A percentile compares a stretch with the other conserved stretches of the same genome.
phyloP scores from a whole-genome alignment of 2,797 vertebrate genomes.

The Danio tinwini region DNA sequence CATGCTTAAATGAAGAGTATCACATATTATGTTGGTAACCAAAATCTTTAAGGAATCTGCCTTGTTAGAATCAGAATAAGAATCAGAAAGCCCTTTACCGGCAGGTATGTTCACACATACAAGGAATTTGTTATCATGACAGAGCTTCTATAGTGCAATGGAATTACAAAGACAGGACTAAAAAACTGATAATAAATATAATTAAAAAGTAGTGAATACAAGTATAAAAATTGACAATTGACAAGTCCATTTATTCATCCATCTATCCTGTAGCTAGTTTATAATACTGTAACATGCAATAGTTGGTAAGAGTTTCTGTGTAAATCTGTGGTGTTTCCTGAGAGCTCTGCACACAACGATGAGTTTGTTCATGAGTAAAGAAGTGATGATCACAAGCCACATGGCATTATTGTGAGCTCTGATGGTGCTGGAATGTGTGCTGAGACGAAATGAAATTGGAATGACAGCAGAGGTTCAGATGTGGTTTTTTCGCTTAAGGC shows the following conservation, averaged over 20 bases:
- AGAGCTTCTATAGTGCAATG: no score
- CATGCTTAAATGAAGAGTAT: no score
- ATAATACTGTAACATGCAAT: neutral
- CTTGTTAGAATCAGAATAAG: no score
- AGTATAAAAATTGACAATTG: no score
- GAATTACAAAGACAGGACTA: no score
- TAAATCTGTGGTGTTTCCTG: neutral
- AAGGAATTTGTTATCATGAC: no score
- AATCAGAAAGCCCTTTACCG: no score
- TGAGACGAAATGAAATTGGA: constrained; percentile 13
- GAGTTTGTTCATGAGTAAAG: constrained; percentile 27
- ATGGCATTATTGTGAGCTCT: constrained; percentile 18
- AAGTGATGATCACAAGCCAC: constrained; percentile 34
- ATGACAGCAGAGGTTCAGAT: constrained; percentile 16
- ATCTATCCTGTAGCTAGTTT: no score
- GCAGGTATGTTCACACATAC: no score
- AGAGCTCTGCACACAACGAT: constrained; percentile 10
- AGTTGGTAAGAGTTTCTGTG: neutral
- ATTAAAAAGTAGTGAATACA: no score
- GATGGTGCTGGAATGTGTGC: constrained; percentile 10
- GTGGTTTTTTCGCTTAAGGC: neutral
- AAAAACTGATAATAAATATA: no score
- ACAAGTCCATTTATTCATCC: no score
- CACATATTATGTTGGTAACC: neutral
- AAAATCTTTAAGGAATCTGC: neutral